Evolutionary conservation across 2,797 vertebrate genomes (phyloP), one percentile per base, ranked within the genome.

Genomic region (Coranthus polyacanthus): DNA sequence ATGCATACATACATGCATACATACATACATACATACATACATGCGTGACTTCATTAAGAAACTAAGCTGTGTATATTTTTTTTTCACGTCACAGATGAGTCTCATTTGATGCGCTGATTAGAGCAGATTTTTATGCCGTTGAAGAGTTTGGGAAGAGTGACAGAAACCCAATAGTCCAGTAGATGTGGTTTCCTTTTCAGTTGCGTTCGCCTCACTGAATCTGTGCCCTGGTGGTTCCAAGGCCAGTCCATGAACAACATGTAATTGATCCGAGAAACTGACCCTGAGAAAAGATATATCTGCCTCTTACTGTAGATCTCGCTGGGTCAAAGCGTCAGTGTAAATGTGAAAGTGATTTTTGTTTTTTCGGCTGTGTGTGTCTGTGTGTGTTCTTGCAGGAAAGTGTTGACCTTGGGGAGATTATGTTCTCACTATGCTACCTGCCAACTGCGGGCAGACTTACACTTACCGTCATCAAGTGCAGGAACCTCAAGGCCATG

Each of bases 381-480:
- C 37, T 69, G 45, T 64, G 59, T 65, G 50, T 78, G 47, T 61
- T 73, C 42, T 32, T 42, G 80, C 89, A 99, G 98, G 98, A 99
- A 81, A 99, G 96, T 11, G 97, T 99, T 80, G 98, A 99, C 92
- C 94, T 99, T 73, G 98, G 98, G 20, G 98, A 99, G 94, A 96
- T 99, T 94, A 99, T 99, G 98, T 99, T 99, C 88, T 99, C 98
- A 37, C 95, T 99, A 43, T 99, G 98, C 91, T 99, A 99, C 92
- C 94, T 99, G 89, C 98, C 98, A 76, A 99, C 98, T 0, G 98
- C 98, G 11, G 98, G 98, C 70, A 93, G 97, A 85, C 96, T 99
- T 88, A 99, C 98, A 39, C 91, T 99, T 62, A 99, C 98, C 0
- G 97, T 99, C 89, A 99, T 99, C 92, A 99, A 98, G 84, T 98